Evolutionary conservation across 2,113 vertebrate genomes (phyloP), one percentile per base, ranked within the genome.

Genomic region (Seriola dumerili): DNA sequence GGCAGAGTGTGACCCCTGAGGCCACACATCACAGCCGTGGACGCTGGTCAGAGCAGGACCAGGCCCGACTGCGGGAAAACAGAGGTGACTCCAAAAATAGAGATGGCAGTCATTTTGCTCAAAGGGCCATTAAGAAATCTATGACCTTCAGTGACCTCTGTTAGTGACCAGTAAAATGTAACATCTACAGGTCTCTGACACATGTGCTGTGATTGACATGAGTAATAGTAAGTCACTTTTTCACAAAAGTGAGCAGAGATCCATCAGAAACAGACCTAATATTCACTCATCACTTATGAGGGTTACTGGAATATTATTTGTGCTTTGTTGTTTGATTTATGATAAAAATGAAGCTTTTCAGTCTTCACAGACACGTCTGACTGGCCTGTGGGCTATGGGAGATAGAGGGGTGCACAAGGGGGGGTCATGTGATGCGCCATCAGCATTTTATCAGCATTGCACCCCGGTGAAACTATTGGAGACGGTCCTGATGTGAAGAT

Each of bases 1-100:
- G 19, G 70, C 59, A 42, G 29, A 87, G 66, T 1, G 69, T 4
- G 62, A 72, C 58, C 76, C 79, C 72, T 0, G 3, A 68, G 70
- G 85, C 57, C 38, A 64, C 14, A 8, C 61, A 0, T 59, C 80
- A 58, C 74, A 25, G 78, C 75, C 10, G 3, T 2, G 72, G 81
- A 84, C 3, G 19, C 77, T 34, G 64, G 48, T 70, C n/a, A 0
- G 12, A 34, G 62, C 50, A 8, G 44, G 55, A 70, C 64, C 36
- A 7, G 11, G 10, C 5, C 25, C 29, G 68, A 14, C 70, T 76
- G 1, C 57, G 48, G 59, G 2, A 21, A 59, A 23, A 0, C 19
- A 8, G 0, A 64, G 42, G 58, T 9, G 5, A 17, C 52, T 78
- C 40, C 46, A 40, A 32, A 78, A 10, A 90, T 72, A 78, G 38